These are phyloP conservation scores for Chascanopsetta lugubris DNA, from an alignment of 2,113 vertebrate genomes.

Conservation along the genomic window DNA sequence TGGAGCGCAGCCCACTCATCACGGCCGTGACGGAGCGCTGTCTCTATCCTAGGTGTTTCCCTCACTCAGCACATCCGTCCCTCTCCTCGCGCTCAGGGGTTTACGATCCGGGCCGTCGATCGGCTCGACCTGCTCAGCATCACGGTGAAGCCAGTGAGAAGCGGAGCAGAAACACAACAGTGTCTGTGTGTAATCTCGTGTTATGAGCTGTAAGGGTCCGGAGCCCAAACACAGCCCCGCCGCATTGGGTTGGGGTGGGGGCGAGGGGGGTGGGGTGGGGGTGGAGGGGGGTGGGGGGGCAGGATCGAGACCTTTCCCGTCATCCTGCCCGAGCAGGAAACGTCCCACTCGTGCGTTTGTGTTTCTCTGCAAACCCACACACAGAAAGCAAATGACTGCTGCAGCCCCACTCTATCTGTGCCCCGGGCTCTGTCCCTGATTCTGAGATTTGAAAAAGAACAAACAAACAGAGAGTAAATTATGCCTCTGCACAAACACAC, in stretches of 20 bases:
- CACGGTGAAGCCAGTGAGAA: slow-evolving; percentile 41
- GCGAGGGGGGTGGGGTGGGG: too few relatives aligned
- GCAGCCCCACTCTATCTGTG: slow-evolving; percentile 44
- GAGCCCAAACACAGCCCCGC: too few relatives aligned
- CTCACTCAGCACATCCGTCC: slow-evolving; percentile 50
- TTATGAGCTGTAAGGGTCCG: slow-evolving; percentile 73
- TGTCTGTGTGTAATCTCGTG: slow-evolving; percentile 60
- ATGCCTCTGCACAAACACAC: slow-evolving; percentile 27
- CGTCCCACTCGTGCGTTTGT: slow-evolving; percentile 31
- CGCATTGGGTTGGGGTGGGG: too few relatives aligned
- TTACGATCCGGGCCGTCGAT: slow-evolving; percentile 59
- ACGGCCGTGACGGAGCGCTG: slow-evolving; percentile 46
- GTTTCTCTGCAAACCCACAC: slow-evolving; percentile 35
- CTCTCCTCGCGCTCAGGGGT: slow-evolving; percentile 26
- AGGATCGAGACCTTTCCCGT: slow-evolving; percentile 22
- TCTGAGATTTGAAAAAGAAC: slow-evolving; percentile 56
- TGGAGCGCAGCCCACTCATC: slow-evolving; percentile 51
- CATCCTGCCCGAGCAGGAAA: slow-evolving; percentile 41
- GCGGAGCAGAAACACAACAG: slow-evolving; percentile 47
- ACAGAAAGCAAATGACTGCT: slow-evolving; percentile 40
- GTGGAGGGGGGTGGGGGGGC: neutral
- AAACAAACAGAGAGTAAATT: slow-evolving; percentile 70
- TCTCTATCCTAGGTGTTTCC: slow-evolving; percentile 53
- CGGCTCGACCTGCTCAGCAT: slow-evolving; percentile 51
- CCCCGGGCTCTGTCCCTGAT: slow-evolving; percentile 49